Evolutionary conservation across 2,888 invertebrate genomes (phyloP).

Genomic region (Caprella mutica): DNA sequence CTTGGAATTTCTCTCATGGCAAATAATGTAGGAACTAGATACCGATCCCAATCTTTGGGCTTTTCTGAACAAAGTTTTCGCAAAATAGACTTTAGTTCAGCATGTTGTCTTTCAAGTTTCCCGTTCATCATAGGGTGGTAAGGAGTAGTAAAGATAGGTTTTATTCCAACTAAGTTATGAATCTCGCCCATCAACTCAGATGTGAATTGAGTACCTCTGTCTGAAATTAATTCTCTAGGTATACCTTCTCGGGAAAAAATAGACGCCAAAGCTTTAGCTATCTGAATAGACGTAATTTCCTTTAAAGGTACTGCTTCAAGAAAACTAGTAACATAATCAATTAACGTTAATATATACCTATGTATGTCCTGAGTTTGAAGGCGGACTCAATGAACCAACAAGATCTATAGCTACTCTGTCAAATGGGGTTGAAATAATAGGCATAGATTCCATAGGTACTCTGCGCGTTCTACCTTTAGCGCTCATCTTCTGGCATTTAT

Average conservation of each 20-base stretch:
- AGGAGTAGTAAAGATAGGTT: neutral
- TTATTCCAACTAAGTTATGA: neutral
- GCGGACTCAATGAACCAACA: conserved; percentile 2
- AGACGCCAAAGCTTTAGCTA: conserved; percentile 2
- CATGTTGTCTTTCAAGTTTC: neutral
- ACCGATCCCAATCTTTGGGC: conserved; percentile 14
- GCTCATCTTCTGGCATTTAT: neutral
- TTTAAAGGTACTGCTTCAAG: conserved; percentile 10
- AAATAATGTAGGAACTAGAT: conserved; percentile 8
- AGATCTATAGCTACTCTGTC: conserved; percentile 8
- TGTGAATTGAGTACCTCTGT: conserved; percentile 10
- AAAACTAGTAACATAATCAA: conserved; percentile 15
- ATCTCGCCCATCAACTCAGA: neutral
- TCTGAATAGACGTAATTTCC: neutral
- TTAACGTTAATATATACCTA: conserved; percentile 8
- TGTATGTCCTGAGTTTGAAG: conserved; percentile 6
- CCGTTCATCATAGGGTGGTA: neutral
- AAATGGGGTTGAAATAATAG: conserved; percentile 4
- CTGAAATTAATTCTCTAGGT: neutral
- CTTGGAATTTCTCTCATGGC: conserved; percentile 9
- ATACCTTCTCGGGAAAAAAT: conserved; percentile 12
- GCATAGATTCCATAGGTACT: neutral
- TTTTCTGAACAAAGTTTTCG: neutral
- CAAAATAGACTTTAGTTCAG: neutral
- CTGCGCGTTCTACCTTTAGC: neutral